Base-by-base conservation (phyloP, 2,113 vertebrate genomes). In the Oreochromis aureus region DNA sequence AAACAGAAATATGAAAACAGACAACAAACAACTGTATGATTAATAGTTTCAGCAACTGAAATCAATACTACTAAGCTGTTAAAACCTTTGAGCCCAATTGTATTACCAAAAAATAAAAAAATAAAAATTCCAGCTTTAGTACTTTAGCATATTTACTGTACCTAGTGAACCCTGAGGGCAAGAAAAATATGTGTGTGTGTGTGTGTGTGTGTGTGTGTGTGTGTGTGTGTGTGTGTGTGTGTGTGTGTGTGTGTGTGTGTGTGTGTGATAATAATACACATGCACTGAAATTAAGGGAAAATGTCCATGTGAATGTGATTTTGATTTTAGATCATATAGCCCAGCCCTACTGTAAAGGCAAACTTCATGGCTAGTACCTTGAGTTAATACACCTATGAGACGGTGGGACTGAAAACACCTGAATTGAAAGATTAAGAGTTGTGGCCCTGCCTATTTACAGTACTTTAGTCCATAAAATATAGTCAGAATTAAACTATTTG, bases 391-490 rank as follows among this genome's bases (percentile, higher is more conserved):
- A 66, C 10, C 32, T n/a, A 19, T 39, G 59, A 63, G 6, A 63
- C 0, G 0, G 61, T 39, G 61, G 34, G 6, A 39, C 61, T 66
- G 32, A 66, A 66, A 66, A 69, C 11, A 41, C 1, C 19, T 15
- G 36, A 41, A 24, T 0, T 4, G n/a, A 71, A 71, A 44, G n/a
- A 44, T 13, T 41, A 39, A 1, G 30, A 11, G 0, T 63, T 24
- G 0, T 24, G 7, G 2, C 12, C 63, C 59, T 63, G 30, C 9
- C 10, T 63, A n/a, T 66, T 36, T 66, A 66, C 66, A 10, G 0
- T 41, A 71, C 5, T 24, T 71, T 16, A 44, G n/a, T 24, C n/a
- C n/a, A 44, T 44, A 44, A 39, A 36, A 39, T 66, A 32, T 22
- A 24, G n/a, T 69, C 63, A 69, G 63, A 69, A 69, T 22, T 39